Evolutionary conservation across 2,888 invertebrate species (phyloP), one percentile per base, ranked within the genome.

Genomic region (Hetaerina titia): DNA sequence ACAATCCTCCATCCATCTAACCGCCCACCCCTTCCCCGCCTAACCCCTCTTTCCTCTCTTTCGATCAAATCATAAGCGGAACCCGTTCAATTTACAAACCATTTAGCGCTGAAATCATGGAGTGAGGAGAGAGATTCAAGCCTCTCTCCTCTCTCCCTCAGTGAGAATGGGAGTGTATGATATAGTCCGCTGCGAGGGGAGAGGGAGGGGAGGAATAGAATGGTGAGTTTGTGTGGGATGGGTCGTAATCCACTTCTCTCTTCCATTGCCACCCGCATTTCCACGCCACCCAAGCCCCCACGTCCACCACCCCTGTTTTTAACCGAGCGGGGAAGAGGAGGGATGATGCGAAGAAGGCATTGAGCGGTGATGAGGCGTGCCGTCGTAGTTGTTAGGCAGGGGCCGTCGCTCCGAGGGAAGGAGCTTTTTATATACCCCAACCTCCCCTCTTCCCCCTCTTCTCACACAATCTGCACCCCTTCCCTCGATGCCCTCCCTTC

Each of bases 211-310:
- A 31, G 74, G 74, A 45, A 74, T 31, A n/a, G 90, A n/a, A 64
- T 60, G n/a, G 90, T 25, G 56, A 19, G 31, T n/a, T n/a, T 22
- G 25, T 56, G 63, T 60, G 95, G 95, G 94, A 90, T 92, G 94
- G 94, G 95, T 45, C 87, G 88, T 69, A 94, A 64, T 89, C 90
- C 81, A 95, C 95, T 90, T 94, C 90, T 95, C 95, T 88, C 45
- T n/a, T 60, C n/a, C 4, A 1, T 19, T n/a, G n/a, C n/a, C 69
- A 6, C 69, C n/a, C n/a, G 9, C 69, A 13, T 31, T 57, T n/a
- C 63, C 60, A 19, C 58, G 19, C 60, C 89, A 11, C 57, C 89
- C 15, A 13, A 22, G 63, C 31, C 57, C 25, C 63, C 90, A 25
- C 63, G 25, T 25, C 25, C 69, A 64, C 11, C 19, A 64, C 22